Conservation (phyloP, 2,888 invertebrate species). For the Stegana nigrithorax region DNA sequence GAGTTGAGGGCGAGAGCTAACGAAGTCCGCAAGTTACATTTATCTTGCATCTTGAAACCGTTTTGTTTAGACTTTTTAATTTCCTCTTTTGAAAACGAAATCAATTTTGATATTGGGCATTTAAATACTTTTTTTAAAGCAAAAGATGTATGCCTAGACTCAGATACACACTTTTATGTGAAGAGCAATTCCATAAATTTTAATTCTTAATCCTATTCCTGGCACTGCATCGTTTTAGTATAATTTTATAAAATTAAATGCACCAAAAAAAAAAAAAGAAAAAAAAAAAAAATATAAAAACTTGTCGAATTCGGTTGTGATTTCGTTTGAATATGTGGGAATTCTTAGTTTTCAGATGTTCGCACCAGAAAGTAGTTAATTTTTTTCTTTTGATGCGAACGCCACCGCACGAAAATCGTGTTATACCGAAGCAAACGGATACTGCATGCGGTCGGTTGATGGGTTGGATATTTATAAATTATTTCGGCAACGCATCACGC, state of each 20-base stretch:
- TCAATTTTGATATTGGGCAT: slow-evolving; percentile 49
- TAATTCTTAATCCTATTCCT: too few relatives aligned
- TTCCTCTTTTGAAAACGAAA: slow-evolving; percentile 56
- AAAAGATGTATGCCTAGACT: background rate
- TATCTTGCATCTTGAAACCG: slow-evolving; percentile 56
- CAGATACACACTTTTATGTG: background rate
- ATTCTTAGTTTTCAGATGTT: slow-evolving; percentile 23
- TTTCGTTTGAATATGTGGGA: slow-evolving; percentile 11
- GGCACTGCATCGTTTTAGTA: background rate
- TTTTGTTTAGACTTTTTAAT: slow-evolving; percentile 57
- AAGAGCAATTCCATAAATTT: background rate
- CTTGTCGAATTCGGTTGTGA: too few relatives aligned
- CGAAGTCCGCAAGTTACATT: slow-evolving; percentile 52
- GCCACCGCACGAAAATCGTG: slow-evolving; percentile 52
- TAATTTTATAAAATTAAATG: slow-evolving; percentile 24
- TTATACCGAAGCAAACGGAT: background rate
- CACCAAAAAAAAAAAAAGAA: too few relatives aligned
- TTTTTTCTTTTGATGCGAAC: slow-evolving; percentile 29
- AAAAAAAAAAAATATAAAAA: too few relatives aligned
- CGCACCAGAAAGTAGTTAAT: background rate
- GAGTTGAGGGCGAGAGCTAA: too few relatives aligned
- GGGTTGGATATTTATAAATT: slow-evolving; percentile 63
- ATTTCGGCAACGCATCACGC: slow-evolving; percentile 68
- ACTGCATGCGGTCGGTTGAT: slow-evolving; percentile 34
- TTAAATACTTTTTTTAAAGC: too few relatives aligned